These are phyloP conservation scores for Notolepis coatsorum DNA, from an alignment of 2,797 vertebrate genomes.

Conservation along the genomic window DNA sequence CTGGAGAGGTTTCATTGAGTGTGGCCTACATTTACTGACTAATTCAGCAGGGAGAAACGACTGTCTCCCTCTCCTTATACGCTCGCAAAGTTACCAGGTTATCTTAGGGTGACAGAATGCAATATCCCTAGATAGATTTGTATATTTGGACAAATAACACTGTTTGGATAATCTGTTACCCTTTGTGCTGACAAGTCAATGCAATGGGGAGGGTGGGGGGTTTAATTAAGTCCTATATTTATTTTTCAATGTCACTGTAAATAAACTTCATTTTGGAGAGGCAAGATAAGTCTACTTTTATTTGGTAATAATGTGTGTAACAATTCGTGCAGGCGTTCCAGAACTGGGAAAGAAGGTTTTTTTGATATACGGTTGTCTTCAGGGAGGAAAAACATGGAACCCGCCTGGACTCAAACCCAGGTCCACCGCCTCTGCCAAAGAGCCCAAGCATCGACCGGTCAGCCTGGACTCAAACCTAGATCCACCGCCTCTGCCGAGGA, in stretches of 20 bases:
- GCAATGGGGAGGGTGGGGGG: constrained; percentile 26
- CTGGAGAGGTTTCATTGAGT: constrained; percentile 28
- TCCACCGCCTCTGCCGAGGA: too few relatives aligned
- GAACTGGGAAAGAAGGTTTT: not conserved
- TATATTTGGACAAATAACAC: constrained; percentile 65
- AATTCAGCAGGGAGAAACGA: constrained; percentile 45
- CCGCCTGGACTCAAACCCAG: too few relatives aligned
- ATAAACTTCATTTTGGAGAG: constrained; percentile 63
- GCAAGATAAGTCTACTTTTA: constrained; percentile 15
- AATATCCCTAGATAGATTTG: constrained; percentile 44
- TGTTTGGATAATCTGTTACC: constrained; percentile 59
- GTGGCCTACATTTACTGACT: constrained; percentile 44
- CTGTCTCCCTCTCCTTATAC: constrained; percentile 36
- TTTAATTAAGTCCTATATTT: constrained; percentile 74
- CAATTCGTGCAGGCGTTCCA: constrained; percentile 19
- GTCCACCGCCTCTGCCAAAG: too few relatives aligned
- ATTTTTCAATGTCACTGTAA: constrained; percentile 63
- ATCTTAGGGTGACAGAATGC: constrained; percentile 24
- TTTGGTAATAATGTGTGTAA: constrained; percentile 31
- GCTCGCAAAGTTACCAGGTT: constrained; percentile 25
- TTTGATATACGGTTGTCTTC: too few relatives aligned
- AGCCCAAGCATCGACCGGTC: too few relatives aligned
- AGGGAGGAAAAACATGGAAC: too few relatives aligned
- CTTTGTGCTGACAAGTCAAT: constrained; percentile 33
- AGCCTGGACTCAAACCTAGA: too few relatives aligned